Evolutionary conservation across 1,140 invertebrate species (phyloP).

Genomic region (Neodiprion pinetum): DNA sequence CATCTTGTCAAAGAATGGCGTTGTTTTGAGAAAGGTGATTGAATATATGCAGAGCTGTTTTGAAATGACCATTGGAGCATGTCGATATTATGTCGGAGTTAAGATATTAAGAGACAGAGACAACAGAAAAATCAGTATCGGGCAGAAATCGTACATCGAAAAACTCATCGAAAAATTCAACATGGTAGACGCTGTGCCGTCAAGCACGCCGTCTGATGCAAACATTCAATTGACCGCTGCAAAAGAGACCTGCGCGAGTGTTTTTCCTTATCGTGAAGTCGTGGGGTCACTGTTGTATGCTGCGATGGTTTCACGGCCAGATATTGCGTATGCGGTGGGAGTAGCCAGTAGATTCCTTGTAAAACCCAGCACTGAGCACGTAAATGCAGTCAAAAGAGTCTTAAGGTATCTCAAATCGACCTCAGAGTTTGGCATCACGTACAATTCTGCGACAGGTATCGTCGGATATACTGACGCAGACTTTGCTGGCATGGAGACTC

Average conservation of each 20-base stretch:
- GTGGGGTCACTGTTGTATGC: constrained; percentile 55
- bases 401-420: constrained; percentile 20
- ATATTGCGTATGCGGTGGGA: constrained; percentile 55
- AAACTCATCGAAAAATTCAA: neutral
- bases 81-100: neutral
- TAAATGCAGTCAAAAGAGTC: no score
- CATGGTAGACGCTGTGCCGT: no score
- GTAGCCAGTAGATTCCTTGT: neutral
- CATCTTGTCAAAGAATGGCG: constrained; percentile 31
- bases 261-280: constrained; percentile 41
- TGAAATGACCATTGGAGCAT: neutral
- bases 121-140: neutral
- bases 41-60: neutral
- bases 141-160: neutral
- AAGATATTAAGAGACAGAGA: neutral
- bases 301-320: constrained; percentile 51
- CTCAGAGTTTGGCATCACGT: constrained; percentile 31
- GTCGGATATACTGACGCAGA: constrained; percentile 22
- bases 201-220: no score
- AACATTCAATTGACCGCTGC: no score
- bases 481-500: constrained; percentile 21
- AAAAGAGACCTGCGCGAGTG: neutral
- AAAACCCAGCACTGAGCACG: neutral
- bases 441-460: constrained; percentile 13
- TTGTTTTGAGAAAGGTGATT: neutral